These are phyloP conservation scores for Microcebus lehilahytsara DNA, from an alignment of 2,113 vertebrate species.

Conservation along the genomic window DNA sequence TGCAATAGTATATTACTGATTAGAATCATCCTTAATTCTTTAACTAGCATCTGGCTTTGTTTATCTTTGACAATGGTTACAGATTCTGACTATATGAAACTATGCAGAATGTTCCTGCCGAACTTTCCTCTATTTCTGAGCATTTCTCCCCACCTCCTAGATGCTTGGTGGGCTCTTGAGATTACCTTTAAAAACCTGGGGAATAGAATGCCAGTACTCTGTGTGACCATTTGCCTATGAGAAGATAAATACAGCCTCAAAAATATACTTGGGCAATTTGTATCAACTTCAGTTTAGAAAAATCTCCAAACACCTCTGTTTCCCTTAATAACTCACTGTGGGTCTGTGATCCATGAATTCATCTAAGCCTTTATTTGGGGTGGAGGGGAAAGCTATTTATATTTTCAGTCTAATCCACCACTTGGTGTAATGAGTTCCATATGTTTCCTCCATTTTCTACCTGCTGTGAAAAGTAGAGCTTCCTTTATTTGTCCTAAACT, in stretches of 20 bases:
- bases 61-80: neutral
- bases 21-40: neutral
- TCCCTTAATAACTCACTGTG: constrained; percentile 47
- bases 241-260: neutral
- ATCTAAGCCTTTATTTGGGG: constrained; percentile 54
- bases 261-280: neutral
- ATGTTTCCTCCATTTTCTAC: constrained; percentile 72
- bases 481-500: constrained; percentile 72
- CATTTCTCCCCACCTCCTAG: neutral
- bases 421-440: constrained; percentile 69
- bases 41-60: neutral
- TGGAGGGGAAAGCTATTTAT: constrained; percentile 64
- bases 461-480: constrained; percentile 67
- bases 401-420: constrained; percentile 63
- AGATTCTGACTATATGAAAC: constrained; percentile 25
- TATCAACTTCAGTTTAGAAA: constrained; percentile 20
- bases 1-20: neutral
- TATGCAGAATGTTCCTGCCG: neutral
- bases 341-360: constrained; percentile 55
- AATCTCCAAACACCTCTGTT: constrained; percentile 41
- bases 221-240: neutral
- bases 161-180: neutral
- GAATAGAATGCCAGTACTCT: neutral
- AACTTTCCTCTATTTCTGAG: constrained; percentile 38
- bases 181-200: neutral